A percentile compares a stretch with the other conserved stretches of the same genome.
Conservation (phyloP, 1,140 invertebrate genomes). For the Pogonognathellus flavescens region DNA sequence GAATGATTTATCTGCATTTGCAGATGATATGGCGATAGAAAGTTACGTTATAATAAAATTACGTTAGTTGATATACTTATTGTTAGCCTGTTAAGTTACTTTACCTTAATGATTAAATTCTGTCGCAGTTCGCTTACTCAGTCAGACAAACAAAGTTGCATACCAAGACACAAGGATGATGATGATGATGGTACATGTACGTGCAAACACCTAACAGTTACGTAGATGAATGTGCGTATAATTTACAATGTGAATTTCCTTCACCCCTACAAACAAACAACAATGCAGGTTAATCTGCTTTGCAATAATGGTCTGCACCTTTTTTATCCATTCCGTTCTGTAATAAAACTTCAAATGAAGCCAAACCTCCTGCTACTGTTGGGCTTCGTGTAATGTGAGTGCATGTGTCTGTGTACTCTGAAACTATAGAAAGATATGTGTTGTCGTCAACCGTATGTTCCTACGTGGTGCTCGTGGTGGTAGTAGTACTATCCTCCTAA, state of each 20-base stretch:
- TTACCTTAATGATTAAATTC: slow-evolving; percentile 17
- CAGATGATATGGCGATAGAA: neutral
- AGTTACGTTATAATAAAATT: neutral
- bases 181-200: too few species aligned
- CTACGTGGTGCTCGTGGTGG: neutral
- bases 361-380: slow-evolving; percentile 29
- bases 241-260: neutral
- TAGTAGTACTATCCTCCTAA: neutral
- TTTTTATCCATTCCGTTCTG: slow-evolving; percentile 26
- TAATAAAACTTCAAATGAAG: slow-evolving; percentile 44
- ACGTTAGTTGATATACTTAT: neutral
- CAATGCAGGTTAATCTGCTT: slow-evolving; percentile 13
- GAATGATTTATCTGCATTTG: neutral
- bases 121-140: slow-evolving; percentile 3
- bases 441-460: slow-evolving; percentile 15
- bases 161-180: too few species aligned
- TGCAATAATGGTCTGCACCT: slow-evolving; percentile 12
- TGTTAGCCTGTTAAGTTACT: neutral
- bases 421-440: neutral
- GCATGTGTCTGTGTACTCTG: neutral
- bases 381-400: neutral
- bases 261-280: slow-evolving; percentile 30
- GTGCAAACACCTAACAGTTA: too few species aligned
- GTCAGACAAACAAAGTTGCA: neutral
- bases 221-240: neutral